Conservation (phyloP, 1,140 invertebrate genomes). For the Microplitis mediator region DNA sequence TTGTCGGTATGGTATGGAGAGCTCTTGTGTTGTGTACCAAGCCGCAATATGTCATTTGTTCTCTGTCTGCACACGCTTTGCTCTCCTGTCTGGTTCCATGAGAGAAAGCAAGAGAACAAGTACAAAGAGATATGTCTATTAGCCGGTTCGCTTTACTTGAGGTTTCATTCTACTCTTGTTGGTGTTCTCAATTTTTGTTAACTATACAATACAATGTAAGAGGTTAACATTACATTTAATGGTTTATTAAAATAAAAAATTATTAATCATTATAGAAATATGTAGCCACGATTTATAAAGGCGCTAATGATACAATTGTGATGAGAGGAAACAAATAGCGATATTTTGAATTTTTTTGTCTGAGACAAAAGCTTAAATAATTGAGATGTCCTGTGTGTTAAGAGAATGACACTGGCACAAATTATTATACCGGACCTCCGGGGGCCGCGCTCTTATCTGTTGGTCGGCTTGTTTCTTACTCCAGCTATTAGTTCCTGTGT, state of each 20-base stretch:
- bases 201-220: not conserved
- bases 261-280: no score
- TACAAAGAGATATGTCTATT: constrained; percentile 40
- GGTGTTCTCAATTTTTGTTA: not conserved
- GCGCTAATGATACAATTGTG: no score
- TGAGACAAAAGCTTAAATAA: constrained; percentile 12
- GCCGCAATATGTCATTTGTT: constrained; percentile 24
- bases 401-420: constrained; percentile 20
- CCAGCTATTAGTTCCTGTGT: constrained; percentile 55
- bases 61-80: not conserved
- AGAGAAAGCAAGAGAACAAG: not conserved
- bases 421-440: constrained; percentile 35
- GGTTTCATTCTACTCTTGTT: constrained; percentile 4
- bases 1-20: not conserved
- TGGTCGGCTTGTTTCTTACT: constrained; percentile 50
- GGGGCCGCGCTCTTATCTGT: constrained; percentile 46
- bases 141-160: constrained; percentile 24
- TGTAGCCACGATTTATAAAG: no score
- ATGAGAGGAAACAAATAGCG: no score
- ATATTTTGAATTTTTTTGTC: not conserved
- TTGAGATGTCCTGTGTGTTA: constrained; percentile 32
- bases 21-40: not conserved
- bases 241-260: no score
- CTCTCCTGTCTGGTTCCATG: not conserved
- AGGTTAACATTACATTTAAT: no score